A percentile compares a stretch with the other conserved stretches of the same genome.
Conservation (phyloP, 1,140 invertebrate genomes). For the Danaus plexippus region DNA sequence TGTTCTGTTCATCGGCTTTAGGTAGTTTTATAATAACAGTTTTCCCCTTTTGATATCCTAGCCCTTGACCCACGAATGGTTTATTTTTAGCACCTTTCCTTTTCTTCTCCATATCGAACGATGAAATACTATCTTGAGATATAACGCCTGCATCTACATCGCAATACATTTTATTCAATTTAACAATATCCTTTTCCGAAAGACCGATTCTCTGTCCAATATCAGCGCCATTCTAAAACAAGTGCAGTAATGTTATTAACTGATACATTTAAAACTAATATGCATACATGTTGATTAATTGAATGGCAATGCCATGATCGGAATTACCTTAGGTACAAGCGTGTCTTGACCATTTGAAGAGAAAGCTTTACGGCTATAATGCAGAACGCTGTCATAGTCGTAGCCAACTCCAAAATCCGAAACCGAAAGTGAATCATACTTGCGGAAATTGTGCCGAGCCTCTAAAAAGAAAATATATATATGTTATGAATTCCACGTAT, state of each 20-base stretch:
- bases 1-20: conserved; percentile 36
- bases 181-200: conserved; percentile 77
- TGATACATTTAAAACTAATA: too few relatives aligned
- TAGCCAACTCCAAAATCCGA: conserved; percentile 77
- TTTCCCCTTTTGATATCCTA: conserved; percentile 68
- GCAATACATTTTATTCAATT: conserved; percentile 79
- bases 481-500: conserved; percentile 1
- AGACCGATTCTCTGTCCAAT: conserved; percentile 78
- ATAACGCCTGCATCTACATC: conserved; percentile 38
- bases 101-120: conserved; percentile 20
- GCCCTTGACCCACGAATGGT: conserved; percentile 58
- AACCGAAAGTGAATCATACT: conserved; percentile 76
- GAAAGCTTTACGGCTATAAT: conserved; percentile 80
- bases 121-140: conserved; percentile 20
- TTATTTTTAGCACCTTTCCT: conserved; percentile 53
- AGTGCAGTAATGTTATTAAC: conserved; percentile 4
- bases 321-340: conserved; percentile 71
- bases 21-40: conserved; percentile 60
- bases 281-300: too few relatives aligned
- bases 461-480: conserved; percentile 34
- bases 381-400: conserved; percentile 82
- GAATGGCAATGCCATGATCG: too few relatives aligned
- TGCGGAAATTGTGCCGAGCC: conserved; percentile 77
- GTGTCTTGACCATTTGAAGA: conserved; percentile 77
- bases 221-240: conserved; percentile 43